A percentile compares a stretch with the other conserved stretches of the same genome.
Conservation (phyloP, 2,797 vertebrate species). For the Danio tinwini region DNA sequence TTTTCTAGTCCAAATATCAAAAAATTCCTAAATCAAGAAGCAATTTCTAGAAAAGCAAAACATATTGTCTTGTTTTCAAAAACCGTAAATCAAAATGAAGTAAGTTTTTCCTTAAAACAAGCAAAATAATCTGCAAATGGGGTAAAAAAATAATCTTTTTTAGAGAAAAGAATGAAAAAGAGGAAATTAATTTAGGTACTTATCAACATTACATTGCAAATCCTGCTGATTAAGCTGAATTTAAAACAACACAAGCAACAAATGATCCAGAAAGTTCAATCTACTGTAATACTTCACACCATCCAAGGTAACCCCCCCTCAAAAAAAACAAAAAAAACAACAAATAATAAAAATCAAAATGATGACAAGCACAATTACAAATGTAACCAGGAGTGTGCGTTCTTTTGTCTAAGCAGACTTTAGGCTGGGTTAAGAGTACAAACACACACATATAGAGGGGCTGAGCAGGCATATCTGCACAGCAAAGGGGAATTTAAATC, state of each 20-base stretch:
- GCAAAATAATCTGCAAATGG: no score
- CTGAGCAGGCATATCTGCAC: conserved; percentile 72
- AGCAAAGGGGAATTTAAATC: conserved; percentile 71
- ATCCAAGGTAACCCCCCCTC: not conserved
- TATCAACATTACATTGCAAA: not conserved
- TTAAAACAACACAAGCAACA: not conserved
- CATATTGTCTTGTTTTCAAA: no score
- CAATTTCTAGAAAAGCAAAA: no score
- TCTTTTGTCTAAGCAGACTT: not conserved
- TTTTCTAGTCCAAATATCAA: no score
- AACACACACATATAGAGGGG: conserved; percentile 46
- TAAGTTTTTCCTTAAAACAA: no score
- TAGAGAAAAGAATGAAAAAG: not conserved
- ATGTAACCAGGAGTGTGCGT: conserved; percentile 12
- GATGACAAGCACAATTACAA: conserved; percentile 1
- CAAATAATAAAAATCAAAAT: not conserved
- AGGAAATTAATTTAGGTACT: not conserved
- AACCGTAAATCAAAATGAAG: no score
- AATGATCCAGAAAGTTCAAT: conserved; percentile 1
- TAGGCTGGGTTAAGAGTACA: not conserved
- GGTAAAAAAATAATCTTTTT: no score
- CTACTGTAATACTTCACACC: not conserved
- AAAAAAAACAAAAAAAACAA: no score
- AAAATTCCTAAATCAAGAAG: no score
- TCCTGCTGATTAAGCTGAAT: no score